Percentiles rank a stretch among this genome's conserved stretches.
Conservation (phyloP, 2,113 vertebrate genomes). For the Struthio camelus region DNA sequence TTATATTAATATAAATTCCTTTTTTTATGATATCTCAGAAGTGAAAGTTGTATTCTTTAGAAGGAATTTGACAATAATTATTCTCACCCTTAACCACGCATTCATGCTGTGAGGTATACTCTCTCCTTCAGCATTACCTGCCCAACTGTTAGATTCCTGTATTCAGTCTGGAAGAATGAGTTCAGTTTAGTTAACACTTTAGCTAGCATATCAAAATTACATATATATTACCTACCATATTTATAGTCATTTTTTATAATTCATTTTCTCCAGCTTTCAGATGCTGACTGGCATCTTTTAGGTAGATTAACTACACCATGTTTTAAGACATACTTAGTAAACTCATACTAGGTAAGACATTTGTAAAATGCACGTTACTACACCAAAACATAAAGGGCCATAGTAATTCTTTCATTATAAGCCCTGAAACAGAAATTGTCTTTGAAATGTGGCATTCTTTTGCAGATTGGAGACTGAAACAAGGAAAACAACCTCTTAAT, state of each 20-base stretch:
- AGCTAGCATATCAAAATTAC: background rate
- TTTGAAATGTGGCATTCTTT: background rate
- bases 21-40: background rate
- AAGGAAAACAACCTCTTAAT: background rate
- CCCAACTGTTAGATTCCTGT: no score
- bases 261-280: background rate
- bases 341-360: background rate
- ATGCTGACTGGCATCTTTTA: background rate
- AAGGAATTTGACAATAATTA: background rate
- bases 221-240: background rate
- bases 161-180: background rate
- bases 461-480: background rate
- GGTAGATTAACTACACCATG: accelerated
- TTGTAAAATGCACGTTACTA: accelerated
- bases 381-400: background rate
- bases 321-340: background rate
- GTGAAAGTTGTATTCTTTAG: background rate
- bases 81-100: background rate
- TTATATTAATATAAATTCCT: background rate
- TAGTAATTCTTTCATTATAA: background rate
- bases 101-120: background rate
- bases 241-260: background rate
- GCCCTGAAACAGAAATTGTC: background rate
- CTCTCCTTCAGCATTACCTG: background rate
- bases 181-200: background rate